Base-by-base conservation (phyloP, 2,797 vertebrate species). In the Helicolenus hilgendorfi region DNA sequence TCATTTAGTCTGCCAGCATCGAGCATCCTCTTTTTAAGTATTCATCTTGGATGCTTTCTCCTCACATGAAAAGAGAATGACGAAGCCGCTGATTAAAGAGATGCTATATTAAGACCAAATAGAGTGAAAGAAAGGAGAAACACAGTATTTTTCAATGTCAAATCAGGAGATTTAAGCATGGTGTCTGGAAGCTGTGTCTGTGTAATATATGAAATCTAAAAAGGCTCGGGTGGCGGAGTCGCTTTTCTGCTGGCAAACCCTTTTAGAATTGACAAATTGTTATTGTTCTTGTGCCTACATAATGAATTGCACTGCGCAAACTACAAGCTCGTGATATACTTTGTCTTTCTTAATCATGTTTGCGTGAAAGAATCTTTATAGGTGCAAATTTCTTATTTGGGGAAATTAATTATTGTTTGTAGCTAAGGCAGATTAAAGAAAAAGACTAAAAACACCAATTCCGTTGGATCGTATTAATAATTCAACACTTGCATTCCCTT, bases 401-500 rank as follows among this genome's bases (percentile, higher is more conserved):
- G 22, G 59, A 73, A 35, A 76, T 85, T 71, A 77, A 86, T 86
- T 87, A 22, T 35, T 87, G 53, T 85, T 85, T 68, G 45, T 81
- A 38, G 70, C 77, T 87, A 33, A 73, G 64, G 87, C 81, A 71
- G 78, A 75, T 33, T 79, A 85, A 84, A 75, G 13, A 72, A 82
- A 56, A 77, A 77, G 70, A 22, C 36, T 72, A 84, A 62, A 74
- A 70, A 71, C 69, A 72, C 8, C 24, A 76, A 33, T 90, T 90
- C 68, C 64, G 68, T 85, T 72, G 53, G 64, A 56, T 79, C 35
- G 58, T 64, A 92, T 96, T 92, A 95, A 96, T 94, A 94, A 93
- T 94, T 92, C 88, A 94, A 78, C 77, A 67, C 72, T 81, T 60
- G 83, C 72, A 81, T 91, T 95, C 90, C 92, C 89, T 41, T 80